phyloP scores from a whole-genome alignment of 2,113 vertebrate species.

The Grammomys dolichurus region DNA sequence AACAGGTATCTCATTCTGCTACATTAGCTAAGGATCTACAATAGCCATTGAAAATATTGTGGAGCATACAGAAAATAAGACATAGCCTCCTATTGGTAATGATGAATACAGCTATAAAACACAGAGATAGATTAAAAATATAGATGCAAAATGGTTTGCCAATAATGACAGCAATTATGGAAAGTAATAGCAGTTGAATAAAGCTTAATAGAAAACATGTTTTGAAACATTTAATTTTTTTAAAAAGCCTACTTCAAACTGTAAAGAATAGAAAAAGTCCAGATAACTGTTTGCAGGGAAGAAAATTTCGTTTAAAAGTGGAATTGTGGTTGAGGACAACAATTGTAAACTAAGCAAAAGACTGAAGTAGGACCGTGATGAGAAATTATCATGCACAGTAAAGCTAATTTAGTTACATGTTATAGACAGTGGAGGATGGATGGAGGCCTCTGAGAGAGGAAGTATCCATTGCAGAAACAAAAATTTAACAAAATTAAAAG shows the following conservation, averaged over 20 bases:
- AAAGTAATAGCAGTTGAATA: background rate
- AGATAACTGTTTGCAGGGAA: background rate
- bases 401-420: background rate
- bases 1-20: background rate
- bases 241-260: background rate
- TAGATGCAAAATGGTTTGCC: background rate
- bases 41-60: background rate
- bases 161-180: slow-evolving; percentile 8
- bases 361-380: background rate
- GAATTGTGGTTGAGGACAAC: background rate
- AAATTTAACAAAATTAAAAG: slow-evolving; percentile 25
- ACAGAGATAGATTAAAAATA: background rate
- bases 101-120: background rate
- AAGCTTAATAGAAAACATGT: background rate
- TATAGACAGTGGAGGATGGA: background rate
- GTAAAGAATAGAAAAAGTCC: background rate
- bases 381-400: background rate
- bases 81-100: background rate
- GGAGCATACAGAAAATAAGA: background rate
- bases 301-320: background rate
- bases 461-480: background rate
- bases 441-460: background rate
- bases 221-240: background rate
- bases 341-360: background rate
- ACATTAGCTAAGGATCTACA: background rate